Conservation (phyloP, 2,113 vertebrate species). For the Zootoca vivipara region DNA sequence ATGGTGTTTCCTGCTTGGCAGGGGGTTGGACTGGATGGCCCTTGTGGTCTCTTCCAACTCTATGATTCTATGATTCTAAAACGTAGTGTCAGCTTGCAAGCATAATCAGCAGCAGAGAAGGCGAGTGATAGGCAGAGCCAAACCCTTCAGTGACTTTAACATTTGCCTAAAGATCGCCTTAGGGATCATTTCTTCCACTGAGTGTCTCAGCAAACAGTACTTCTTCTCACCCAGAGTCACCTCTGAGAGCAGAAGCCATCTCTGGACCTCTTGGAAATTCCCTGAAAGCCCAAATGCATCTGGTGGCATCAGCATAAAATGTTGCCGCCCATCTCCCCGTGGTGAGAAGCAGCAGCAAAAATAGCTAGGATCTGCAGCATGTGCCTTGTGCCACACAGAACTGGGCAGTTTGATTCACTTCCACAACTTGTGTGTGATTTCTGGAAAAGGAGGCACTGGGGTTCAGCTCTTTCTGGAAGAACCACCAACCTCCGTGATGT, state of each 20-base stretch:
- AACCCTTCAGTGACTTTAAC: background rate
- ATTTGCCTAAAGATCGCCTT: background rate
- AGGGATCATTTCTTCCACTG: background rate
- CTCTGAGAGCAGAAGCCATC: background rate
- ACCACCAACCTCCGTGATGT: background rate
- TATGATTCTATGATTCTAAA: too few relatives aligned
- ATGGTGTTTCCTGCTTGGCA: too few relatives aligned
- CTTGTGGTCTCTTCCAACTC: too few relatives aligned
- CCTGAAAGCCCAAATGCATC: constrained; percentile 51
- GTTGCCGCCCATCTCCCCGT: constrained; percentile 37
- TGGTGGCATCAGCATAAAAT: constrained; percentile 51
- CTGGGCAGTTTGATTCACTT: constrained; percentile 9
- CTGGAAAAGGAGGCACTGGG: background rate
- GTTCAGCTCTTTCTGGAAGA: too few relatives aligned
- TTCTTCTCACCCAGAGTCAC: background rate
- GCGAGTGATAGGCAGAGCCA: background rate
- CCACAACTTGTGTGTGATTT: background rate
- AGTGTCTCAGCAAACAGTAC: background rate
- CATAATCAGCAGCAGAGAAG: background rate
- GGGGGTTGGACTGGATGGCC: too few relatives aligned
- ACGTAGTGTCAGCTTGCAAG: background rate
- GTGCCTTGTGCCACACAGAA: constrained; percentile 25
- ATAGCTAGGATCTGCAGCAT: constrained; percentile 49
- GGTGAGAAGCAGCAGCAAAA: constrained; percentile 43
- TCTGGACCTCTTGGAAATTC: constrained; percentile 22